These are phyloP conservation scores for Anguilla marmorata DNA, from an alignment of 2,797 vertebrate species.

Conservation along the genomic window DNA sequence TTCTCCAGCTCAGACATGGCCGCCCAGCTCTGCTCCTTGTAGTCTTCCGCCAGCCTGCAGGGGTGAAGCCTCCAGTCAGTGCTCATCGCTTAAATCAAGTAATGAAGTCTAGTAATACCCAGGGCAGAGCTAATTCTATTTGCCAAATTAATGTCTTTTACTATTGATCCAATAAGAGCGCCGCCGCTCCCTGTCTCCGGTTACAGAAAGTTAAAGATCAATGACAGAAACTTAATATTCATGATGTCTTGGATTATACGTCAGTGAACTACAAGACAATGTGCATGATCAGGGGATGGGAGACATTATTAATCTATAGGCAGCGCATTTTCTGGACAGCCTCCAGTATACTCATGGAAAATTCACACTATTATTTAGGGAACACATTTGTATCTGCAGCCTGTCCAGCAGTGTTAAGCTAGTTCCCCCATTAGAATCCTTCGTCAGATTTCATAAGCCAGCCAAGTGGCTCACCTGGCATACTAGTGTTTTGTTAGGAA, in stretches of 20 bases:
- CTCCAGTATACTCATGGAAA: background rate
- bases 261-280: background rate
- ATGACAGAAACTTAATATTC: background rate
- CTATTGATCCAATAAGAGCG: background rate
- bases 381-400: no score
- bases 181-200: background rate
- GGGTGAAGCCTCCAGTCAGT: background rate
- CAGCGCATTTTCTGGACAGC: background rate
- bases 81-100: background rate
- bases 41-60: constrained; percentile 83
- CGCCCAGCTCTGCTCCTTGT: constrained; percentile 95
- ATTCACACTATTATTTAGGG: background rate
- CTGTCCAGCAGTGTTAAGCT: background rate
- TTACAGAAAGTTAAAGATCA: background rate
- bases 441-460: background rate
- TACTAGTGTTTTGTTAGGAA: background rate
- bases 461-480: background rate
- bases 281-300: background rate
- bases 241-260: background rate
- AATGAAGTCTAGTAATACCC: no score
- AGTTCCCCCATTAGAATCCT: background rate
- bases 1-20: constrained; percentile 88
- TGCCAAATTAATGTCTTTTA: background rate
- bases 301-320: background rate
- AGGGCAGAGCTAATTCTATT: background rate